Evolutionary conservation across 1,140 invertebrate species (phyloP), one percentile per base, ranked within the genome.

Genomic region (Hylaeus volcanicus): DNA sequence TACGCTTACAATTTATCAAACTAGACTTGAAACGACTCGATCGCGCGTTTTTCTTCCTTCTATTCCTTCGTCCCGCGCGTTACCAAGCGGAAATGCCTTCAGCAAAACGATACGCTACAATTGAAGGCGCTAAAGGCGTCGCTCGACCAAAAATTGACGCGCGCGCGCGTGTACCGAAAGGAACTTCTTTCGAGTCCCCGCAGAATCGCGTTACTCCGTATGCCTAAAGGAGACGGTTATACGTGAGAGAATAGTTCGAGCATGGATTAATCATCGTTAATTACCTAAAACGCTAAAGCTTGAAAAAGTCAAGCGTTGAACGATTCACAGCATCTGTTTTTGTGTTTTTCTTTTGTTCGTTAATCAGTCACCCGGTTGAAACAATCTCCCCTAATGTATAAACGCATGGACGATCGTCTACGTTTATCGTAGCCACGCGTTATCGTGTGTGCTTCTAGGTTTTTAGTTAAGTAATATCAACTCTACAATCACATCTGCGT

Each of bases 401-500:
- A 86, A 86, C 69, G 76, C 71, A 60, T 79, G 55, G 51, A 66
- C 73, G 60, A 51, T 61, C 71, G 43, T 74, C 51, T 61, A 60
- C 61, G 26, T 53, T 61, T 86, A 86, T 71, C 68, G 68, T 76
- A 83, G 6, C 72, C 70, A 65, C 72, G 61, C 64, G 64, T 56
- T 63, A 75, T 75, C 77, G 71, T 80, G 53, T 87, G 85, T 68
- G 73, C 63, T 71, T 68, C 64, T 88, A 87, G 68, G 26, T 26
- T 79, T 77, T 83, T 87, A 75, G 56, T 74, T 70, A 41, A 82
- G 48, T 82, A 88, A 85, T 85, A 84, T 85, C 81, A 75, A 88
- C 87, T 82, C 90, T 92, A 92, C 89, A 90, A 93, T 93, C 93
- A 93, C 93, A 93, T 90, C 90, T 92, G 92, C 91, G 90, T 92